Evolutionary conservation across 2,888 invertebrate species (phyloP).

Genomic region (Achlya flavicornis): DNA sequence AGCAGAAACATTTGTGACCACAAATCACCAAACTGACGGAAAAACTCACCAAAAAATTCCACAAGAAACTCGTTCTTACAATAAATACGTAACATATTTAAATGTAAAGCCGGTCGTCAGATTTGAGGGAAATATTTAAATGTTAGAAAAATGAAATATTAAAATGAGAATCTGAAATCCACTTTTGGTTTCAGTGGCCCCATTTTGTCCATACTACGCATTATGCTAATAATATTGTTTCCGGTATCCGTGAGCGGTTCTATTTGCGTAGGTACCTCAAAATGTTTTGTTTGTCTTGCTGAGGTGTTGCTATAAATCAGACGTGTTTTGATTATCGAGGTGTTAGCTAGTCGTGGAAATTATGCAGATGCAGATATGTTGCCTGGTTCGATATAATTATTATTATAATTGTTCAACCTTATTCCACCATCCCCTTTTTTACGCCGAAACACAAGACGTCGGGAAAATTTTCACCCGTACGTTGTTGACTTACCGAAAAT

Average conservation of each 20-base stretch:
- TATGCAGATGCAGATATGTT: conserved; percentile 19
- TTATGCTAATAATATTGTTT: conserved; percentile 53
- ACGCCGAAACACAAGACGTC: no score
- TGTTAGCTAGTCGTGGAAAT: conserved; percentile 20
- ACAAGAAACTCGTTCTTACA: conserved; percentile 6
- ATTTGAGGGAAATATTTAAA: background rate
- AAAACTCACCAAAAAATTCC: background rate
- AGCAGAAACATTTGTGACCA: no score
- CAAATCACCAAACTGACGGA: background rate
- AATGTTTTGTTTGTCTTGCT: conserved; percentile 43
- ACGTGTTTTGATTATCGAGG: conserved; percentile 3
- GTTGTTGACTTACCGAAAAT: no score
- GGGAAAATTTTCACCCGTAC: no score
- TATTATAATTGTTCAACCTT: no score
- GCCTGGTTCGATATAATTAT: no score
- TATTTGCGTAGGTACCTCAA: conserved; percentile 29
- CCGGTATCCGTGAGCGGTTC: conserved; percentile 39
- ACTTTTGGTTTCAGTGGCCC: conserved; percentile 65
- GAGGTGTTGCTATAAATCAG: conserved; percentile 29
- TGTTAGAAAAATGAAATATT: conserved; percentile 6
- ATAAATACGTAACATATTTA: conserved; percentile 2
- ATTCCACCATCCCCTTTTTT: no score
- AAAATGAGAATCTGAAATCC: conserved; percentile 43
- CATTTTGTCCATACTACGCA: conserved; percentile 30
- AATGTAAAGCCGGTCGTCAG: background rate